A percentile compares a stretch with the other conserved stretches of the same genome.
phyloP scores from a whole-genome alignment of 64 coral and sea anemone species.

The Montipora sp. region DNA sequence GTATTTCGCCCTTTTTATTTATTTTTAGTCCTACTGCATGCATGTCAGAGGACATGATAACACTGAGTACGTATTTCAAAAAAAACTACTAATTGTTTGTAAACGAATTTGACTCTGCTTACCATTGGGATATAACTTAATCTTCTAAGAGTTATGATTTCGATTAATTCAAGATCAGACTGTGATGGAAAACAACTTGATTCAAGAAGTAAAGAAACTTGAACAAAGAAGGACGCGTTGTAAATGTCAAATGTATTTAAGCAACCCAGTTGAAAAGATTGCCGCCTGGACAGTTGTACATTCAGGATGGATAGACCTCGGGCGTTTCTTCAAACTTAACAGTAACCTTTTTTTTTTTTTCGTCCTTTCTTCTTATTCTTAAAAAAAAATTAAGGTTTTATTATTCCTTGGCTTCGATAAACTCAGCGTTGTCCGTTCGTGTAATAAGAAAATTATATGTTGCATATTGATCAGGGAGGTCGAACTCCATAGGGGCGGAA shows the following conservation, averaged over 20 bases:
- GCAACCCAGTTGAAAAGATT: neutral
- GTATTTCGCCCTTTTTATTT: neutral
- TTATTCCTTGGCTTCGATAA: conserved; percentile 3
- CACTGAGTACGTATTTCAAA: too few relatives aligned
- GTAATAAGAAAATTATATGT: conserved; percentile 46
- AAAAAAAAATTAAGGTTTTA: neutral
- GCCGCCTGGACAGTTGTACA: too few relatives aligned
- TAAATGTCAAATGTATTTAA: neutral
- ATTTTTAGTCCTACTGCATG: neutral
- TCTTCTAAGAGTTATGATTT: conserved; percentile 35
- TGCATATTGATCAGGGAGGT: conserved; percentile 55
- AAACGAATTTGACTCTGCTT: conserved; percentile 10
- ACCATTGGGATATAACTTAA: conserved; percentile 2
- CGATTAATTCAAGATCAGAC: conserved; percentile 18
- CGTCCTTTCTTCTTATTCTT: too few relatives aligned
- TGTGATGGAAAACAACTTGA: conserved; percentile 14
- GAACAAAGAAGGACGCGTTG: neutral
- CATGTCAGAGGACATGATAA: too few relatives aligned
- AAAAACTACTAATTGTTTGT: neutral
- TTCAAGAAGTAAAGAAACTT: neutral
- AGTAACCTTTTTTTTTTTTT: too few relatives aligned
- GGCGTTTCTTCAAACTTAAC: too few relatives aligned
- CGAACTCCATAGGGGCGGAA: conserved; percentile 39
- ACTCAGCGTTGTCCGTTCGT: conserved; percentile 50
- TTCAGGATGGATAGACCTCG: too few relatives aligned